Base-by-base conservation (phyloP, 2,888 invertebrate genomes). In the Drosophila setosimentum region DNA sequence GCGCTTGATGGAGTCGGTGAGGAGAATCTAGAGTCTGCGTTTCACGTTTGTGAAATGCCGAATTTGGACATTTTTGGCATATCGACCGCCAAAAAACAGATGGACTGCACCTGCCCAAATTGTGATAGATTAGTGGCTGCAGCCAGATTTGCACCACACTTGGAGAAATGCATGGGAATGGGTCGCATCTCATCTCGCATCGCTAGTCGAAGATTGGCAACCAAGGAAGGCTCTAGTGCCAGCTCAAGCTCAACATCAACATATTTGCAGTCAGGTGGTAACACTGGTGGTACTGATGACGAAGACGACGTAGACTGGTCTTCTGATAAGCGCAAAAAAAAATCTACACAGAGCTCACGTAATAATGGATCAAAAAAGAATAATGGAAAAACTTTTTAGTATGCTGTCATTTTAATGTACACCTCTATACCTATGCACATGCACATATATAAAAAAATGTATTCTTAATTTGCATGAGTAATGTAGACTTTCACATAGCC, bases 101-200 rank as follows among this genome's bases (percentile, higher is more conserved):
- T 96, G 81, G 97, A 98, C 90, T 94, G 95, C 94, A 73, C 90
- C 45, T 93, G 93, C 70, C 93, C 93, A 18, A 93, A 93, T 83
- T 93, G 93, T 90, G 93, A 93, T 82, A 90, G 93, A 54, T 87
- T 90, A 10, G 95, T 97, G 32, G 97, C 97, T 0, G 97, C 97
- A 0, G 96, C 96, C 5, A 94, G 97, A 72, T 98, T 99, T 93
- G 98, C 98, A 8, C 97, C 97, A 1, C 98, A 99, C 93, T 94
- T 99, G 63, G 98, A 98, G 92, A 97, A 97, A 92, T 99, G 98
- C 93, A 98, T 98, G 97, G 98, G 98, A 93, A 97, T 98, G 97
- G 98, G 98, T 0, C 95, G 97, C 66, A 98, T 97, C 91, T 97
- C 97, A 27, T 97, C 97, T 0, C 95, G 98, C 33, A 97, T 97